Evolutionary conservation across 2,888 invertebrate genomes (phyloP), one percentile per base, ranked within the genome.

Genomic region (Acanthosepion pharaonis): DNA sequence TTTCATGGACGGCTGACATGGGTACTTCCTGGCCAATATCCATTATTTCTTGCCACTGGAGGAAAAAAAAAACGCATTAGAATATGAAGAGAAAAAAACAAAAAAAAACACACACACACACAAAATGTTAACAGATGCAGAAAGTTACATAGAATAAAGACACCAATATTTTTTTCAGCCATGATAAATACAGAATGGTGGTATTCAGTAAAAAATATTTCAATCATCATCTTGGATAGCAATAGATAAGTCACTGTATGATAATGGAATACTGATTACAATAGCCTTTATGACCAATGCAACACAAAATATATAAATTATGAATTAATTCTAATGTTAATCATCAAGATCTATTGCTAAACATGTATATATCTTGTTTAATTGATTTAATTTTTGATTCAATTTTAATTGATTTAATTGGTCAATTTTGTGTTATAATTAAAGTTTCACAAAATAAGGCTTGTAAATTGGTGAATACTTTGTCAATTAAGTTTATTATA

Each of bases 1-100:
- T 95, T 33, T 96, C 95, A 53, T 97, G 96, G 59, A 97, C 95
- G 5, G 94, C 95, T 23, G 95, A 95, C 78, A 97, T 97, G 11
- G 96, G 92, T 3, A 96, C 96, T 92, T 96, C 95, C n/a, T 95
- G 94, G 0, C 96, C 97, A 91, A 97, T 94, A 28, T 95, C 94
- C 95, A 97, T 95, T 94, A 97, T 96, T 91, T 97, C 97, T 53
- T 96, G 95, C 97, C 97, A 97, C 97, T 97, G 96, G 49, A 96
- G 96, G 95, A 11, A 15, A 0, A 15, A n/a, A 59, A 59, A 59
- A 59, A 20, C 0, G 4, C 0, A 20, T 20, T 2, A 23, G 18
- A 20, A n/a, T 9, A 11, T n/a, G 0, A 28, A 78, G 18, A 78
- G 33, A 33, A 2, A 78, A 78, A n/a, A 15, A 78, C 0, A 15